Conservation (phyloP, 1,140 invertebrate species). For the Bombus pyrosoma region DNA sequence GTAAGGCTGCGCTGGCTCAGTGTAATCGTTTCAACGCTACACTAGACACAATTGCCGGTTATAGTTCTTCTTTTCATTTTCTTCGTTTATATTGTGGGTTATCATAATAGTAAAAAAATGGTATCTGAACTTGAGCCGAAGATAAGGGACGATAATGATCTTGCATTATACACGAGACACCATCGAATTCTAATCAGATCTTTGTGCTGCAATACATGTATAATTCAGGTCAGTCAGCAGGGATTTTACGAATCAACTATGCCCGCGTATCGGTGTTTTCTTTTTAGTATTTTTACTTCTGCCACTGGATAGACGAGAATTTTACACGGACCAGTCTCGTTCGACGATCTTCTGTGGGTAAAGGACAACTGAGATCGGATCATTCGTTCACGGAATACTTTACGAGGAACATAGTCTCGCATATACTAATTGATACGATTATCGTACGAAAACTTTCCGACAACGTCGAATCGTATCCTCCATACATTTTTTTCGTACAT, state of each 20-base stretch:
- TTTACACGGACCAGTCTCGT: too few species aligned
- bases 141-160: slow-evolving; percentile 35
- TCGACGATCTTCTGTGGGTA: too few species aligned
- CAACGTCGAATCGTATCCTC: not conserved
- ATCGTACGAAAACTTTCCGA: slow-evolving; percentile 53
- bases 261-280: not conserved
- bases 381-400: not conserved
- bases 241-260: not conserved
- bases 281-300: not conserved
- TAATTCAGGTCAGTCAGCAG: slow-evolving; percentile 13
- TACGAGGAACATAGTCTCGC: slow-evolving; percentile 13
- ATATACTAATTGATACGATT: slow-evolving; percentile 39
- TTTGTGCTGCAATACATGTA: slow-evolving; percentile 19
- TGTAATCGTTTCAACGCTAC: not conserved
- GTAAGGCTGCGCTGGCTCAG: not conserved
- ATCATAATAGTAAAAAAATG: not conserved
- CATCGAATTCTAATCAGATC: slow-evolving; percentile 42
- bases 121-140: not conserved
- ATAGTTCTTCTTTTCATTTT: not conserved
- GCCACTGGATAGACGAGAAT: not conserved
- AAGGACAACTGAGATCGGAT: not conserved
- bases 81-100: not conserved
- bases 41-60: not conserved
- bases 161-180: slow-evolving; percentile 32
- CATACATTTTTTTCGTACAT: too few species aligned